Evolutionary conservation across 1,140 invertebrate genomes (phyloP).

Genomic region (Drosophila teissieri): DNA sequence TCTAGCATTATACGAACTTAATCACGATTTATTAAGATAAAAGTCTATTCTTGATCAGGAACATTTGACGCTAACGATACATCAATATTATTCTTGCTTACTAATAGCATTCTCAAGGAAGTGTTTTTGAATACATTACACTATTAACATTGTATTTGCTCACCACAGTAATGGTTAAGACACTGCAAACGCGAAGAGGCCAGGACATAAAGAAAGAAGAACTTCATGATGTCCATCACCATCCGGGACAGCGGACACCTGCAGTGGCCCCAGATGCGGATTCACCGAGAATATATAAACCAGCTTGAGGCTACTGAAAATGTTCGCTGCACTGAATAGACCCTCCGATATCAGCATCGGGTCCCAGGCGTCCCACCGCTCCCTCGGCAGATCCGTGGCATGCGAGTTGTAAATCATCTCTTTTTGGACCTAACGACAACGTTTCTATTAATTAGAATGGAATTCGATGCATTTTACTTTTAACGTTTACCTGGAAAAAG

Average conservation of each 20-base stretch:
- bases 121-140: too few relatives aligned
- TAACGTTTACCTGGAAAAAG: constrained; percentile 90
- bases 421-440: constrained; percentile 86
- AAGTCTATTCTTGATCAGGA: too few relatives aligned
- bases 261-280: constrained; percentile 98
- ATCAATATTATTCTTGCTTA: too few relatives aligned
- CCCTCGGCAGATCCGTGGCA: constrained; percentile 88
- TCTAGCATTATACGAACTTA: background rate
- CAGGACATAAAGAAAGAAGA: constrained; percentile 97
- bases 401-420: constrained; percentile 86
- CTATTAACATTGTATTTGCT: too few relatives aligned
- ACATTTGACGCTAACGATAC: too few relatives aligned
- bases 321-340: constrained; percentile 98
- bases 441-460: too few relatives aligned
- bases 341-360: constrained; percentile 98
- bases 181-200: constrained; percentile 95
- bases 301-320: constrained; percentile 98
- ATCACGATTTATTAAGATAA: too few relatives aligned
- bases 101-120: too few relatives aligned
- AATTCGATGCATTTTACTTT: too few relatives aligned
- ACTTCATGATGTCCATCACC: constrained; percentile 99
- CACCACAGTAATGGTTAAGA: constrained; percentile 91
- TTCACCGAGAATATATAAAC: constrained; percentile 99
- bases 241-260: constrained; percentile 98
- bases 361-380: constrained; percentile 98